phyloP scores from a whole-genome alignment of 2,888 invertebrate genomes.

The Platycnemis pennipes region DNA sequence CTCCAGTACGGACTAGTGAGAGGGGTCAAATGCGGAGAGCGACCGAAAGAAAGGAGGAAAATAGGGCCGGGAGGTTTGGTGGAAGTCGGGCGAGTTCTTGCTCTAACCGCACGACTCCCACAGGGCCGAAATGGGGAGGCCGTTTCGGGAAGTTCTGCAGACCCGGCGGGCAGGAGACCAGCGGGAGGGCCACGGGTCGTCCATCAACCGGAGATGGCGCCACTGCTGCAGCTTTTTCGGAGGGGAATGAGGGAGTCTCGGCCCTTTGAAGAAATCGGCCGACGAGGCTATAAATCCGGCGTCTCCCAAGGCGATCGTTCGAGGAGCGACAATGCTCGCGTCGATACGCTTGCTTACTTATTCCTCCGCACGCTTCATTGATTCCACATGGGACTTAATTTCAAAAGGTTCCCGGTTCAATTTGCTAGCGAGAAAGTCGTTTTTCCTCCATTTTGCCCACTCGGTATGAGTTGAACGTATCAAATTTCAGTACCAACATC shows the following conservation, averaged over 20 bases:
- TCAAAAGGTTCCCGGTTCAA: not conserved
- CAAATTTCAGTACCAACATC: too few relatives aligned
- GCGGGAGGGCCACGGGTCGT: not conserved
- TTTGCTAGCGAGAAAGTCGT: too few relatives aligned
- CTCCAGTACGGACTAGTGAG: not conserved
- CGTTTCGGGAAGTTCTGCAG: not conserved
- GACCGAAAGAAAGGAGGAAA: not conserved
- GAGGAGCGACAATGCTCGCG: not conserved
- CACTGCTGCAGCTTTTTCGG: not conserved
- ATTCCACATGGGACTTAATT: not conserved
- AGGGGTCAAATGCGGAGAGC: not conserved
- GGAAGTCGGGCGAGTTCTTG: not conserved
- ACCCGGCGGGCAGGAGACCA: not conserved
- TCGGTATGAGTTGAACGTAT: too few relatives aligned
- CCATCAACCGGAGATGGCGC: slow-evolving; percentile 6
- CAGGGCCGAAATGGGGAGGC: not conserved
- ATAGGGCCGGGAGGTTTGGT: not conserved
- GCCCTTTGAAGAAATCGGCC: not conserved
- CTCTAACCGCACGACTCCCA: not conserved
- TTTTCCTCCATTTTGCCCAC: too few relatives aligned
- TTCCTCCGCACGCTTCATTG: not conserved
- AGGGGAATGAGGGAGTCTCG: not conserved
- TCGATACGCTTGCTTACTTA: not conserved
- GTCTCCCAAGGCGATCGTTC: not conserved
- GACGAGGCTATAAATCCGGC: not conserved